phyloP scores from a whole-genome alignment of 2,113 vertebrate genomes.

The Perca schrenkii region DNA sequence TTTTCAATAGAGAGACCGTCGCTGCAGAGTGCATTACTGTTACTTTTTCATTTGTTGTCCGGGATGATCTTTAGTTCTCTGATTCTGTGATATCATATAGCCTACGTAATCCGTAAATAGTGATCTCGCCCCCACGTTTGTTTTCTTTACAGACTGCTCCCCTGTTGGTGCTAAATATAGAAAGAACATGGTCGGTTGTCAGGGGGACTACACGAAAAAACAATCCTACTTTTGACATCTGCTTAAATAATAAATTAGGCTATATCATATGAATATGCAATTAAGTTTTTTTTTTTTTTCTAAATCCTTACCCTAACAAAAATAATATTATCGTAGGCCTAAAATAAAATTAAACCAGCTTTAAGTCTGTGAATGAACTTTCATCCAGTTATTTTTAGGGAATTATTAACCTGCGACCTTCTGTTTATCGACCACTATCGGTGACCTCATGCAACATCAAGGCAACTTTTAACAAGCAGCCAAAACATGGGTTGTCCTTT shows the following conservation, averaged over 20 bases:
- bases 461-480: neutral
- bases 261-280: neutral
- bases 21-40: neutral
- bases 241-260: neutral
- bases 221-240: neutral
- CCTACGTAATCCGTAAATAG: neutral
- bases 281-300: neutral
- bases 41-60: neutral
- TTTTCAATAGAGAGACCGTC: neutral
- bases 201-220: neutral
- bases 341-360: neutral
- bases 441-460: constrained; percentile 8
- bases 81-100: neutral
- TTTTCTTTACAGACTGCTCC: neutral
- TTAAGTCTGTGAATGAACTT: neutral
- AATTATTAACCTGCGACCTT: neutral
- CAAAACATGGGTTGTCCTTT: neutral
- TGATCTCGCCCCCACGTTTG: neutral
- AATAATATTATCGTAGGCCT: neutral
- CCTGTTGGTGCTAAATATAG: neutral
- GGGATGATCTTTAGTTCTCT: neutral
- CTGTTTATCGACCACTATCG: neutral
- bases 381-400: neutral
- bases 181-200: neutral
- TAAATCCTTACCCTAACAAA: neutral